Base-by-base conservation (phyloP, 2,888 invertebrate genomes). In the Malacosoma neustria region DNA sequence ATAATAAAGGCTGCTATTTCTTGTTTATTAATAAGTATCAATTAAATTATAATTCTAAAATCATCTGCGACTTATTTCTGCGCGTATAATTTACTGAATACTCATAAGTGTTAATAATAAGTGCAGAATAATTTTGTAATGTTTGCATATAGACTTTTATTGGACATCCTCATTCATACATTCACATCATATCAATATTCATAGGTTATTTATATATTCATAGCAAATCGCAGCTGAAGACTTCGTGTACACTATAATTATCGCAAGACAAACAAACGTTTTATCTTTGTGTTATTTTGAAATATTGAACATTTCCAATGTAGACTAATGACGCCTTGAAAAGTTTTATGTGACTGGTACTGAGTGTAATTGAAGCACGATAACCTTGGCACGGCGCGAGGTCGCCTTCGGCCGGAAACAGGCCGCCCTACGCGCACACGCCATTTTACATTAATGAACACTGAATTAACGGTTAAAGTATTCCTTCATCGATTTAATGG, bases 401-500 rank as follows among this genome's bases (percentile, higher is more conserved):
- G 72, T 57, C 63, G 58, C 57, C 60, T 48, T 57, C 55, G 55
- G 36, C 61, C 72, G 67, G 69, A 68, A 68, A 54, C 55, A 50
- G 40, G 48, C 55, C 50, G 45, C 57, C 58, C 56, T 48, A 49
- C 54, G 51, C 54, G 49, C 51, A 59, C 74, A 74, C 72, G 73
- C 75, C 53, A 72, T 72, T 64, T 62, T 60, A 73, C 68, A 66
- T 65, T 66, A 67, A 55, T 57, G 54, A n/a, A 46, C 30, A 42
- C 45, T 41, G 49, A 59, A 58, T 58, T 57, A 57, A 62, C 57
- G 37, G 40, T 9, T 40, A 55, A 53, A 53, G 53, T 57, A 57
- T 56, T 58, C 48, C 57, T 43, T 45, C 52, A 64, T 61, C 58
- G 61, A 62, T 68, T 59, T 49, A 56, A 59, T 57, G 45, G 54